Evolutionary conservation across 2,113 vertebrate genomes (phyloP), one percentile per base, ranked within the genome.

Genomic region (Limanda limanda): DNA sequence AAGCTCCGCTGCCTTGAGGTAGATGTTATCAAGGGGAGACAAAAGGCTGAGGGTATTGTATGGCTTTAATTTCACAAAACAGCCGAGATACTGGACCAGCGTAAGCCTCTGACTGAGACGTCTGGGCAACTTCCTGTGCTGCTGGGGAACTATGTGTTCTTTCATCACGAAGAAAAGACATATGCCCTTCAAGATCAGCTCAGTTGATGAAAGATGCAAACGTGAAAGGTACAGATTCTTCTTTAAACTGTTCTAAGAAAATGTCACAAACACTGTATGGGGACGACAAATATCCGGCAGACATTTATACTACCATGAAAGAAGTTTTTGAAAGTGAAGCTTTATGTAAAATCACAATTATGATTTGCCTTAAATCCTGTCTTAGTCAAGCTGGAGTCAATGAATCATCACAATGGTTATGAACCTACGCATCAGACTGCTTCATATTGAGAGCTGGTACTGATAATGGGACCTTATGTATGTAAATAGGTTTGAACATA

Each of bases 1-100:
- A 79, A 45, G n/a, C 69, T n/a, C 12, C 9, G 45, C 58, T 66
- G 78, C 57, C 71, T 68, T 4, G 31, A 78, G 52, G 48, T 62
- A 76, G 63, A 76, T 57, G 27, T 68, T 78, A 78, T 78, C 68
- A 24, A 47, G 64, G 37, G 54, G 57, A 74, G 76, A 81, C 69
- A 71, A 45, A 25, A 11, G n/a, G 4, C 58, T 31, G 47, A 81
- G 35, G 45, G 79, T 52, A 54, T 17, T 61, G 51, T 35, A 0
- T 15, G 15, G 59, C 60, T 79, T 68, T 40, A 5, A 68, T 72
- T 71, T 69, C 3, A 65, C 40, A 47, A 15, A 48, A 47, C 57
- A 40, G 35, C 35, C 11, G 42, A 7, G 31, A 59, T 12, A 17
- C 12, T 47, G 51, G 40, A 55, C n/a, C 31, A 21, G 23, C 17